Conservation (phyloP, 1,140 invertebrate genomes). For the Calliopsis andreniformis region DNA sequence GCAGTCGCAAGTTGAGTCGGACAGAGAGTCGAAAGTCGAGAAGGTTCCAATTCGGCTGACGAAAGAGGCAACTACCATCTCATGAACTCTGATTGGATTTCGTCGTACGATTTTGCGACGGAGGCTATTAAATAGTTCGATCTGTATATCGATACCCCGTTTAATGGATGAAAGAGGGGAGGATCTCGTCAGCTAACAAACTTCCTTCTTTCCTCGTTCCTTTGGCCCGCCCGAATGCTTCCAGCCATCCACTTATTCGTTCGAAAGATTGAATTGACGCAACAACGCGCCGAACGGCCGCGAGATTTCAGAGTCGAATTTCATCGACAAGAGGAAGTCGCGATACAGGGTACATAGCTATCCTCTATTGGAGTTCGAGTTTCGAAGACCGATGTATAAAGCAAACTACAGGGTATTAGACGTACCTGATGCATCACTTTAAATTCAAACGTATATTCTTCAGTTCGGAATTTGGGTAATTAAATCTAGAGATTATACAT, state of each 20-base stretch:
- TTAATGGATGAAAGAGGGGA: not conserved
- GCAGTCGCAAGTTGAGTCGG: too few species aligned
- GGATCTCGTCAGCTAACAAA: slow-evolving; percentile 5
- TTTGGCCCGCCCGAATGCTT: not conserved
- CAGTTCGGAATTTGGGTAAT: too few species aligned
- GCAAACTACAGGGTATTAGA: too few species aligned
- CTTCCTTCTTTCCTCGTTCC: not conserved
- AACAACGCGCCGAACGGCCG: not conserved
- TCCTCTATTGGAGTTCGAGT: too few species aligned
- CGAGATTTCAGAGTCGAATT: not conserved
- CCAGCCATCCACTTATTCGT: not conserved
- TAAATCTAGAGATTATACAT: too few species aligned
- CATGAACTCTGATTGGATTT: not conserved
- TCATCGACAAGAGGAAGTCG: not conserved
- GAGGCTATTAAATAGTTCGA: slow-evolving; percentile 2
- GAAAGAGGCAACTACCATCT: too few species aligned
- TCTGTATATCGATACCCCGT: not conserved
- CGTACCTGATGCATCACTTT: too few species aligned
- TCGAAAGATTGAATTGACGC: slow-evolving; percentile 6
- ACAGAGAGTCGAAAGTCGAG: not conserved
- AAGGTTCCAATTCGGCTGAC: not conserved
- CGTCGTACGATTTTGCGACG: too few species aligned
- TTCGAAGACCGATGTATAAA: too few species aligned
- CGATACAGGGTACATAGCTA: too few species aligned
- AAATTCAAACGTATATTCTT: too few species aligned